Evolutionary conservation across 1,140 invertebrate species (phyloP), one percentile per base, ranked within the genome.

Genomic region (Drosophila sp.): DNA sequence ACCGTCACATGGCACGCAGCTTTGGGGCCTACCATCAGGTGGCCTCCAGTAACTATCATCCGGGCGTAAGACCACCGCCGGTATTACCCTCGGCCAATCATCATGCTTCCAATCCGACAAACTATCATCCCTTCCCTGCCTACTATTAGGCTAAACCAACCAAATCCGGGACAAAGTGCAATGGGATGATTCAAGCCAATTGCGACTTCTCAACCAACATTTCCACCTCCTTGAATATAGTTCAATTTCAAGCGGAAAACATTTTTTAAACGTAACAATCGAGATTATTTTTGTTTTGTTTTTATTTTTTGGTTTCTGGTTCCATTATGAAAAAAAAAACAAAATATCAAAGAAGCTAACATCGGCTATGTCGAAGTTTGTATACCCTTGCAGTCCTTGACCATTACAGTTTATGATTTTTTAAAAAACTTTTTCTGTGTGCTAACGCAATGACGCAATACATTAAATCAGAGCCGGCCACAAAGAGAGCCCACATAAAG

Each of bases 21-120:
- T 92, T 92, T 68, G 91, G 91, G 4, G 91, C 91, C n/a, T 92
- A 92, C 58, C 91, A 92, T 72, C 91, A 92, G 71, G 91, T 92
- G 50, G 89, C 91, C 1, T 89, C 89, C 7, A 85, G 90, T 27
- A 91, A 91, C 32, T 92, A 92, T 70, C 91, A 92, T 90, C 91
- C 91, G 54, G 79, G 90, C n/a, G 91, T 92, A 0, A 44, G 91
- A 56, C 90, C 91, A n/a, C 90, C 91, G 11, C 90, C 90, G 1
- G 91, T 92, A 1, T 50, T 92, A 61, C 89, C 91, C 1, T 91
- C 91, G 8, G 80, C 91, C 32, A 92, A 91, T 72, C 91, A 92
- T 70, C 90, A 91, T 70, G 77, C 91, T 78, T 90, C 91, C 66
- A 92, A 92, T 91, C 91, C 91, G 50, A 91, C 91, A 35, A 92